Evolutionary conservation across 92 coral and sea anemone species (phyloP).

Genomic region (Bergia sp.): DNA sequence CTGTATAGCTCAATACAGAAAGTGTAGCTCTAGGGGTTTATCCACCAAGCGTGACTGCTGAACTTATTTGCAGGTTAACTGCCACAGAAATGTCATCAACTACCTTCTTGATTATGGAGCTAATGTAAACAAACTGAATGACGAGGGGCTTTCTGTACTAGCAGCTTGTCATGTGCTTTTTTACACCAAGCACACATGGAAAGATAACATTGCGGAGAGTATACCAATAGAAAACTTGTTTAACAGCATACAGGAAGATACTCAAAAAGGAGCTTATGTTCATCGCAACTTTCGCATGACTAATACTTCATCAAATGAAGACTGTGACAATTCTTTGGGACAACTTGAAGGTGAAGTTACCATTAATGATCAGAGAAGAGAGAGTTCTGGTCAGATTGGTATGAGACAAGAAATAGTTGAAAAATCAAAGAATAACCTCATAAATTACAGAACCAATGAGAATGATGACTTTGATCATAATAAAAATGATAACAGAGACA

Average conservation of each 20-base stretch:
- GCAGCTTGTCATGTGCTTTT: constrained; percentile 99
- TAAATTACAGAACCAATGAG: background rate
- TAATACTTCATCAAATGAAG: constrained; percentile 21
- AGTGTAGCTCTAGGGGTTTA: no score
- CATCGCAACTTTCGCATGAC: constrained; percentile 75
- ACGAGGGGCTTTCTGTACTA: constrained; percentile 91
- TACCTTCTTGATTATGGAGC: constrained; percentile 97
- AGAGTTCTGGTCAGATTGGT: background rate
- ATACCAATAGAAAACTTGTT: constrained; percentile 83
- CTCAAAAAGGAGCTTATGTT: constrained; percentile 80
- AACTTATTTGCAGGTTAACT: constrained; percentile 74
- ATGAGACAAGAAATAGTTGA: background rate
- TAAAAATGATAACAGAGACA: background rate
- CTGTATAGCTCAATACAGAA: no score
- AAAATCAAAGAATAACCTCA: background rate
- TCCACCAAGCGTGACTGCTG: background rate
- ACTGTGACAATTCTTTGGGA: background rate
- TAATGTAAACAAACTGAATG: constrained; percentile 92
- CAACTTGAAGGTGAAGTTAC: background rate
- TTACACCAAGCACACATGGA: constrained; percentile 99
- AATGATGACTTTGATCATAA: background rate
- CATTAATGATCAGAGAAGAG: background rate
- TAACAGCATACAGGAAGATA: constrained; percentile 83
- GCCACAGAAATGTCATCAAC: constrained; percentile 93
- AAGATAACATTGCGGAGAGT: constrained; percentile 93